Base-by-base conservation (phyloP, 1,140 invertebrate species). In the Scaptodrosophila lebanonensis region DNA sequence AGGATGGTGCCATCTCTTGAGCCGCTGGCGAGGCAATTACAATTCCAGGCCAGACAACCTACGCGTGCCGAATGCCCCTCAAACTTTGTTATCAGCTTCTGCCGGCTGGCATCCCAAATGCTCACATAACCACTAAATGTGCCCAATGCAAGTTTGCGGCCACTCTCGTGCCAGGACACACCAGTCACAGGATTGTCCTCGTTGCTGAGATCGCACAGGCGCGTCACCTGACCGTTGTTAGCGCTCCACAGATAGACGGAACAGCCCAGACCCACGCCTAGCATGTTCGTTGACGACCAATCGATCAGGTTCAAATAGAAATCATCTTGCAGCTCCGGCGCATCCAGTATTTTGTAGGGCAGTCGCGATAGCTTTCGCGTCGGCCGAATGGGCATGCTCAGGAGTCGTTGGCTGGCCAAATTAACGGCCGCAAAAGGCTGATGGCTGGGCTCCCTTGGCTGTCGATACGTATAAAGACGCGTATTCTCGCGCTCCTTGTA, bases 241-340 rank as follows among this genome's bases (percentile, higher is more conserved):
- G 98, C 98, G 68, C 96, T 98, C 98, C 98, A 99, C 38, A 99
- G 87, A 88, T 99, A 99, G 1, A 99, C 98, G 87, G 97, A 98
- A 58, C 95, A 97, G 1, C 97, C 97, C 1, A 99, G 88, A 0
- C 98, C 98, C 8, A 99, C 98, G 87, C 96, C 97, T 12, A 99
- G 91, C 3, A 99, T 95, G 89, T 99, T 99, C 86, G 97, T 95
- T 6, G 96, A 96, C 0, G 97, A 99, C 98, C 98, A 99, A 88
- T 99, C 98, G 2, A 99, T 97, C 35, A 99, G 90, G 88, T 99
- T 99, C 16, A 99, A 87, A 86, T 99, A 99, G 87, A 99, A 99
- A 88, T 99, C 98, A 87, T 99, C 98, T 88, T 99, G 97, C 9
- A 99, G 87, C 87, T 99, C 98, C 0, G 98, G 98, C 0, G 98